Evolutionary conservation across 2,888 invertebrate genomes (phyloP).

Genomic region (Scaptodrosophila latifasciaeformis): DNA sequence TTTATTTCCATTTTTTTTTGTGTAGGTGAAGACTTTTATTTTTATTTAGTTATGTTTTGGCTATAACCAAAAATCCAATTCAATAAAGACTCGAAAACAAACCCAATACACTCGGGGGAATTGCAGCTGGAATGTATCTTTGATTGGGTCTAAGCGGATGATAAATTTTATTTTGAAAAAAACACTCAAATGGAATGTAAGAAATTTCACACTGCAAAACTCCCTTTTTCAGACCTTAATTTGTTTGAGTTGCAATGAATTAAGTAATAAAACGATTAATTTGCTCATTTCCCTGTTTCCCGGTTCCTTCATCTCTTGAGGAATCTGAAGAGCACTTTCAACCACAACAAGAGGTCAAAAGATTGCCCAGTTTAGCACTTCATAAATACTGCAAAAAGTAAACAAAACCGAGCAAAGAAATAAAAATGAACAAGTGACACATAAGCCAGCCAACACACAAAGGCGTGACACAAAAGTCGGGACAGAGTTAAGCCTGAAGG

Average conservation of each 20-base stretch:
- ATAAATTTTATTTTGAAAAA: too few species aligned
- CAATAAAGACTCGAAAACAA: slow-evolving; percentile 10
- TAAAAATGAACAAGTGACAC: background rate
- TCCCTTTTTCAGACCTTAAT: slow-evolving; percentile 1
- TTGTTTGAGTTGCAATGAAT: slow-evolving; percentile 3
- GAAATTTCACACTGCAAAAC: too few species aligned
- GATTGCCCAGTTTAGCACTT: slow-evolving; percentile 45
- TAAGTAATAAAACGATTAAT: background rate
- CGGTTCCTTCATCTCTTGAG: too few species aligned
- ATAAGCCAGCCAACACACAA: background rate
- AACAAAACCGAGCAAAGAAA: background rate
- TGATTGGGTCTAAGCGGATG: too few species aligned
- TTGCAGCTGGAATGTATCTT: too few species aligned
- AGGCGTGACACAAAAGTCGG: background rate
- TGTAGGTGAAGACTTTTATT: slow-evolving; percentile 42
- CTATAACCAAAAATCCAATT: slow-evolving; percentile 31
- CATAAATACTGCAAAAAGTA: slow-evolving; percentile 11
- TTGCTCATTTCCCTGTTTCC: too few species aligned
- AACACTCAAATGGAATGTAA: too few species aligned
- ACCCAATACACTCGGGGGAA: too few species aligned
- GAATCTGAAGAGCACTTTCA: too few species aligned
- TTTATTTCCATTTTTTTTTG: too few species aligned
- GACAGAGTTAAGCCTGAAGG: background rate
- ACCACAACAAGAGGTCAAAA: slow-evolving; percentile 43
- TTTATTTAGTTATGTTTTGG: slow-evolving; percentile 53